Evolutionary conservation across 2,113 vertebrate species (phyloP).

Genomic region (Colinus virginianus): DNA sequence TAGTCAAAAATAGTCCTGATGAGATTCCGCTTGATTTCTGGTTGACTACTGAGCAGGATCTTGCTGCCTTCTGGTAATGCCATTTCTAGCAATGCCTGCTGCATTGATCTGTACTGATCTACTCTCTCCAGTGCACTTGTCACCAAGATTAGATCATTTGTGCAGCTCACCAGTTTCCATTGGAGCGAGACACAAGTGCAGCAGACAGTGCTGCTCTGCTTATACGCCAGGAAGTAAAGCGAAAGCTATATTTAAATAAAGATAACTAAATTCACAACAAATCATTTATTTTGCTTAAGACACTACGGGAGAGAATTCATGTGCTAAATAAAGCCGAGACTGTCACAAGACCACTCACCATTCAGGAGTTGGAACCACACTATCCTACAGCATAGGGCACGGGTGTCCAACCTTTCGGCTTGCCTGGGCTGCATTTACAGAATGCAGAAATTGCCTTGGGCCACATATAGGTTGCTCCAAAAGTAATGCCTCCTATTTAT

Average conservation of each 20-base stretch:
- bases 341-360: neutral
- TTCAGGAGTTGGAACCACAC: neutral
- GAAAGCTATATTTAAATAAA: neutral
- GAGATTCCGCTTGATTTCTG: neutral
- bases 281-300: neutral
- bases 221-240: neutral
- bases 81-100: neutral
- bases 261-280: neutral
- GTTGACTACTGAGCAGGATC: neutral
- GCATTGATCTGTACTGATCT: rapidly evolving
- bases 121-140: neutral
- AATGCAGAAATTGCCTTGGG: no score
- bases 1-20: neutral
- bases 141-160: neutral
- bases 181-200: neutral
- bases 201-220: neutral
- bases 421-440: no score
- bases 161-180: neutral
- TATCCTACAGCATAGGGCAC: neutral
- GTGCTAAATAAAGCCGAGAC: neutral
- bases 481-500: no score
- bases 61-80: neutral
- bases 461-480: no score
- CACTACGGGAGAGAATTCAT: neutral
- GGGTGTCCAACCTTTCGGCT: no score